phyloP scores from a whole-genome alignment of 2,113 vertebrate species.

The Grallaria varia region DNA sequence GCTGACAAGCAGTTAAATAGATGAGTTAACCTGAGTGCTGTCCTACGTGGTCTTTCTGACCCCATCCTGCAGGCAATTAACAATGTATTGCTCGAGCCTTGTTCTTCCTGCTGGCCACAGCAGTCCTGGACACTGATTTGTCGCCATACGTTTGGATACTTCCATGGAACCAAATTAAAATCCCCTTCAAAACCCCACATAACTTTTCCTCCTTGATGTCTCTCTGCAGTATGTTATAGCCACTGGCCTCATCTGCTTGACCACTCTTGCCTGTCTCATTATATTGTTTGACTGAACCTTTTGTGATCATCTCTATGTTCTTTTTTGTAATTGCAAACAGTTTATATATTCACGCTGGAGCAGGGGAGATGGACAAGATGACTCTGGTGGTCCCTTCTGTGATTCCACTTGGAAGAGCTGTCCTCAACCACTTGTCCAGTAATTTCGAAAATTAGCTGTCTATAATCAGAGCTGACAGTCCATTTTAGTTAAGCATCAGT shows the following conservation, averaged over 20 bases:
- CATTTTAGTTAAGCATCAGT: neutral
- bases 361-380: neutral
- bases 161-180: neutral
- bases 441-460: neutral
- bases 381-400: neutral
- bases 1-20: neutral
- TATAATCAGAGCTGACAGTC: neutral
- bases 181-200: neutral
- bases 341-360: neutral
- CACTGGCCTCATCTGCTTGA: neutral
- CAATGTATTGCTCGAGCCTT: neutral
- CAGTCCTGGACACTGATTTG: neutral
- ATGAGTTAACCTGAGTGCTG: neutral
- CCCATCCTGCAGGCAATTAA: neutral
- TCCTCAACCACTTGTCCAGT: rapidly evolving
- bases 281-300: neutral
- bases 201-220: neutral
- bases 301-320: neutral
- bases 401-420: neutral
- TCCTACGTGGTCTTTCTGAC: neutral
- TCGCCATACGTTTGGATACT: neutral
- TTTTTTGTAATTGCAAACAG: neutral
- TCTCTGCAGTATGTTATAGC: neutral
- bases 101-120: neutral
- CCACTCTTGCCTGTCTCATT: neutral